Conservation (phyloP, 2,113 vertebrate species). For the Guaruba guarouba region DNA sequence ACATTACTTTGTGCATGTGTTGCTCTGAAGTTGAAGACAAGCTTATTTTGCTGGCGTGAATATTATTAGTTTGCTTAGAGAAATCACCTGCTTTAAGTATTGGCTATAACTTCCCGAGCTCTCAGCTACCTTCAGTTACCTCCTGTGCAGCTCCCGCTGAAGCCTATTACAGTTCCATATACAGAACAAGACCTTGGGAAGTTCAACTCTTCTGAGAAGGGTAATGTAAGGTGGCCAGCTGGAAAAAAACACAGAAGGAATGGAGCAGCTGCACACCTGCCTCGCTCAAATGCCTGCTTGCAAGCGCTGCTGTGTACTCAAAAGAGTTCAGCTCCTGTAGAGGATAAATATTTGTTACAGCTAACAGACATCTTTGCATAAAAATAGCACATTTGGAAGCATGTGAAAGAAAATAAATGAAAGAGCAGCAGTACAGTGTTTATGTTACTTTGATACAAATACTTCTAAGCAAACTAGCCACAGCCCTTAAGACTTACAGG, state of each 20-base stretch:
- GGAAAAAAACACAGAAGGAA: background rate
- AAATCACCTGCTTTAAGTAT: background rate
- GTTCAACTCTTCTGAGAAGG: background rate
- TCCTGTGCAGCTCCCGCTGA: background rate
- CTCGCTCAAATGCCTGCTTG: background rate
- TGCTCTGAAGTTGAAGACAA: background rate
- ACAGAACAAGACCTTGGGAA: background rate
- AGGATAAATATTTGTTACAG: constrained; percentile 39
- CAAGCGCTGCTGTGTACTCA: background rate
- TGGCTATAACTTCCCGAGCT: background rate
- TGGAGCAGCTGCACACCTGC: constrained; percentile 26
- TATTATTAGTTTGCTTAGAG: background rate
- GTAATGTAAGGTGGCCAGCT: background rate
- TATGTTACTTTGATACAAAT: background rate
- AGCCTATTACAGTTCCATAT: background rate
- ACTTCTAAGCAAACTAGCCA: constrained; percentile 40
- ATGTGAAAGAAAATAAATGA: constrained; percentile 28
- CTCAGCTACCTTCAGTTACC: background rate
- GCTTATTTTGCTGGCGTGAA: constrained; percentile 3
- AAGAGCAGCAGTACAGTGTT: background rate
- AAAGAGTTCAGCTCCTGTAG: background rate
- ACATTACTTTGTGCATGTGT: background rate
- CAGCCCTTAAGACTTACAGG: background rate
- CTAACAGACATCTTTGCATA: constrained; percentile 11
- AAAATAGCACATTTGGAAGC: constrained; percentile 41